Conservation (phyloP, 37 sponge, comb jelly and placozoan species). For the Ianthella basta region DNA sequence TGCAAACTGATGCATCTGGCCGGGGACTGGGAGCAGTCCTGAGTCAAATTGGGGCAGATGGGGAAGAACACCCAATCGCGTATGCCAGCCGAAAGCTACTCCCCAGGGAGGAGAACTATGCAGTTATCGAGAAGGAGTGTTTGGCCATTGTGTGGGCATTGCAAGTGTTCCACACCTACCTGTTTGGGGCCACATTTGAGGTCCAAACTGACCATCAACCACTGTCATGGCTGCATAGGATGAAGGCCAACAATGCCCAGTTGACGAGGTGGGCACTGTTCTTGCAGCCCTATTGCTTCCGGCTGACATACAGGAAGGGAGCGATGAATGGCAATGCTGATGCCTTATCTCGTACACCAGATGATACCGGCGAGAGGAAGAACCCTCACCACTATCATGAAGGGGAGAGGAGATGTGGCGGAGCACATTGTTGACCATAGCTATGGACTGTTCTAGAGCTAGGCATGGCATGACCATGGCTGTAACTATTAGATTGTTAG, state of each 20-base stretch:
- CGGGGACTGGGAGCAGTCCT: slow-evolving; percentile 40
- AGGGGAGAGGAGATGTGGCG: too few species aligned
- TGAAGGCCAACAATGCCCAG: slow-evolving; percentile 27
- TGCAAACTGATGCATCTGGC: slow-evolving; percentile 43
- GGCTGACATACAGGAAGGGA: not conserved
- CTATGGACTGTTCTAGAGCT: too few species aligned
- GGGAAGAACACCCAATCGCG: slow-evolving; percentile 49
- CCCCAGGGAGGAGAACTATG: slow-evolving; percentile 36
- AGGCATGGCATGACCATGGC: too few species aligned
- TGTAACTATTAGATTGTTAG: too few species aligned
- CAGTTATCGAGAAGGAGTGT: slow-evolving; percentile 51
- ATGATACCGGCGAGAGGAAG: too few species aligned
- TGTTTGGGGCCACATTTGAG: slow-evolving; percentile 20
- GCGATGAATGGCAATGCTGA: slow-evolving; percentile 36
- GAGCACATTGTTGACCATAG: too few species aligned
- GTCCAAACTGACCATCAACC: slow-evolving; percentile 41
- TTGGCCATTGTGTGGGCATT: slow-evolving; percentile 41
- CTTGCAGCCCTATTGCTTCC: slow-evolving; percentile 27
- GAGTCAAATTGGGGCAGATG: slow-evolving; percentile 30
- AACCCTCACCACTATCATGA: too few species aligned
- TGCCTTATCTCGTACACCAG: not conserved
- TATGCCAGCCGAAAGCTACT: slow-evolving; percentile 22
- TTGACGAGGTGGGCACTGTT: slow-evolving; percentile 43
- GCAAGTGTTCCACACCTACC: slow-evolving; percentile 22
- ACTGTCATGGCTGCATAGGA: slow-evolving; percentile 27